Percentiles rank a stretch among this genome's conserved stretches.
These are phyloP conservation scores for Paragorgia papillata DNA, from an alignment of 92 coral and sea anemone genomes.

Conservation along the genomic window DNA sequence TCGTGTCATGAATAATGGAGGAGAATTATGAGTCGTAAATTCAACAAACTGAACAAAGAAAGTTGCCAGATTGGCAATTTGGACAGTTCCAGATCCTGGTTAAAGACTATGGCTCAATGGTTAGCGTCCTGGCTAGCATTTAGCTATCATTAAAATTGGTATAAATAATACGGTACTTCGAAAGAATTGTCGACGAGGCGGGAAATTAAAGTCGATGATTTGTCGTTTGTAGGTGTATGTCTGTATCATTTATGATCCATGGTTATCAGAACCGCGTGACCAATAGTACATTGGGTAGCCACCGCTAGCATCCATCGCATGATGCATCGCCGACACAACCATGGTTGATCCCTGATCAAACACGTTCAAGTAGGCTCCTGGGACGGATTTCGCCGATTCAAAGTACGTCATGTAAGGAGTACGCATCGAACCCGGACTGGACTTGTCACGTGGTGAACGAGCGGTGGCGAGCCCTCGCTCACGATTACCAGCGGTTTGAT, in stretches of 20 bases:
- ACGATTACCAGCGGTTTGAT: background rate
- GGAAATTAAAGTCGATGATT: no score
- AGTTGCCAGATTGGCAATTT: no score
- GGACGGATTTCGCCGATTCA: constrained; percentile 17
- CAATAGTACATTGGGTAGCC: constrained; percentile 2
- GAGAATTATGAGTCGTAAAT: no score
- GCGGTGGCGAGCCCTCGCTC: background rate
- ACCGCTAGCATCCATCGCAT: constrained; percentile 30
- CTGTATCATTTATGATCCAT: background rate
- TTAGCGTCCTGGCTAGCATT: no score
- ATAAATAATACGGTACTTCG: no score
- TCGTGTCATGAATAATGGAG: no score
- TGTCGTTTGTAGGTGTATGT: no score
- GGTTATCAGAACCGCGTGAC: background rate
- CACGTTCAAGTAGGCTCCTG: constrained; percentile 12
- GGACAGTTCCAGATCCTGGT: no score
- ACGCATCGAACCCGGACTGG: background rate
- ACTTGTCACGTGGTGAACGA: background rate
- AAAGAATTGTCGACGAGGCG: no score
- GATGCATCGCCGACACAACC: constrained; percentile 31
- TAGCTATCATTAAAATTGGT: no score
- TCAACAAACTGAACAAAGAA: no score
- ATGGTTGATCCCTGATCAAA: constrained; percentile 13
- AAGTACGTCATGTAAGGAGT: constrained; percentile 12
- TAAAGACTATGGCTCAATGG: no score